These are phyloP conservation scores for Zosterops pallidus DNA, from an alignment of 2,113 vertebrate genomes.

Conservation along the genomic window DNA sequence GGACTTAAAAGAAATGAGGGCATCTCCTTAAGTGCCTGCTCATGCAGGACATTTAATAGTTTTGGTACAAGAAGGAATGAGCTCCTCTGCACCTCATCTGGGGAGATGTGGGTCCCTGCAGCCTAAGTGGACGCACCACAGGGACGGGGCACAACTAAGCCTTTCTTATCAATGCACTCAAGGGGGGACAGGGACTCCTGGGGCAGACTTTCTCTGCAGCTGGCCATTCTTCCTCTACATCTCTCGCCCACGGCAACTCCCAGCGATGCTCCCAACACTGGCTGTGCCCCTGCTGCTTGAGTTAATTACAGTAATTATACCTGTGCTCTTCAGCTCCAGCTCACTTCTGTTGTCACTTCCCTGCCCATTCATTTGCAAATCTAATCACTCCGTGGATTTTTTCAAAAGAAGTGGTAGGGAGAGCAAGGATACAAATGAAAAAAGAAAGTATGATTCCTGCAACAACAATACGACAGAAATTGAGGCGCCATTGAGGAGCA, in stretches of 20 bases:
- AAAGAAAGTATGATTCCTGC: background rate
- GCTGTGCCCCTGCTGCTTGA: constrained; percentile 74
- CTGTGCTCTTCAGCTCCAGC: constrained; percentile 70
- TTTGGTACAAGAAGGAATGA: fast-evolving
- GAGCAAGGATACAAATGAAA: constrained; percentile 57
- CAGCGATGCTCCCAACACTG: constrained; percentile 2
- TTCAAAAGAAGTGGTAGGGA: constrained; percentile 48
- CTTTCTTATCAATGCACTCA: background rate
- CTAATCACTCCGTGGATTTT: constrained; percentile 67
- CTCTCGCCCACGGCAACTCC: constrained; percentile 3
- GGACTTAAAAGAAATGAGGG: fast-evolving
- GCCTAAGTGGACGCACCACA: fast-evolving
- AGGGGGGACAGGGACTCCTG: fast-evolving
- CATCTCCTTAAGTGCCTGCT: background rate
- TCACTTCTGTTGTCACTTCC: constrained; percentile 77
- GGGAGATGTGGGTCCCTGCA: background rate
- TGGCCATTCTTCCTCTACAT: background rate
- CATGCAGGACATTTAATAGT: background rate
- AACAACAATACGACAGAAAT: background rate
- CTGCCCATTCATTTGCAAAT: constrained; percentile 82
- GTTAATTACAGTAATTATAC: constrained; percentile 85
- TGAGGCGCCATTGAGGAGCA: background rate
- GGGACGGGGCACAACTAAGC: fast-evolving
- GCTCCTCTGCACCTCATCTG: background rate
- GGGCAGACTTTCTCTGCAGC: background rate